phyloP scores from a whole-genome alignment of 1,140 invertebrate genomes.

The Nasonia vitripennis region DNA sequence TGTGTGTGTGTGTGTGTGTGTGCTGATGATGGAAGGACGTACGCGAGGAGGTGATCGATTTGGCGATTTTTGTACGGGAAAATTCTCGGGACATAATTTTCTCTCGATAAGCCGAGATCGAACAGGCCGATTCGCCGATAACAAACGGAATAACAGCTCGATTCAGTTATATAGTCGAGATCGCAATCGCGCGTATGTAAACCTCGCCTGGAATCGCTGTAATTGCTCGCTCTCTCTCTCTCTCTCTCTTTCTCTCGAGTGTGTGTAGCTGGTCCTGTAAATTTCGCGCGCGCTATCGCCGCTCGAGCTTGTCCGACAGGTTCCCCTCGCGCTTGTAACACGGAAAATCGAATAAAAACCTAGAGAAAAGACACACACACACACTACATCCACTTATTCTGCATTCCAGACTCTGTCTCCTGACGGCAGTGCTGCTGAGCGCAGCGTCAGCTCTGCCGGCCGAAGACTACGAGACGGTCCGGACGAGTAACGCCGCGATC shows the following conservation, averaged over 20 bases:
- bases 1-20: no score
- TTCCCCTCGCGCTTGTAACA: neutral
- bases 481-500: slow-evolving; percentile 71
- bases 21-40: no score
- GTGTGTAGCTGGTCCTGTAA: neutral
- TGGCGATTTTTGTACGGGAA: no score
- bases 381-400: slow-evolving; percentile 19
- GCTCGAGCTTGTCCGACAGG: neutral
- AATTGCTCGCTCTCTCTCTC: neutral
- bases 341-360: neutral
- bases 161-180: no score
- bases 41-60: no score
- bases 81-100: no score
- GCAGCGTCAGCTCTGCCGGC: slow-evolving; percentile 7
- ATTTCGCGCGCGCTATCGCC: neutral
- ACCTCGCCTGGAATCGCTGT: no score
- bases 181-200: no score
- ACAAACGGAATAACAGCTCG: no score
- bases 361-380: neutral
- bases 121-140: no score
- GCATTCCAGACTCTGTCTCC: slow-evolving; percentile 58
- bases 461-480: slow-evolving; percentile 68
- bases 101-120: no score
- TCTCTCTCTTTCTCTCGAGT: no score
- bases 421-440: slow-evolving; percentile 42